Percentiles rank a stretch among this genome's conserved stretches.
Conservation (phyloP, 2,888 invertebrate species). For the Caenorhabditis doughertyi region DNA sequence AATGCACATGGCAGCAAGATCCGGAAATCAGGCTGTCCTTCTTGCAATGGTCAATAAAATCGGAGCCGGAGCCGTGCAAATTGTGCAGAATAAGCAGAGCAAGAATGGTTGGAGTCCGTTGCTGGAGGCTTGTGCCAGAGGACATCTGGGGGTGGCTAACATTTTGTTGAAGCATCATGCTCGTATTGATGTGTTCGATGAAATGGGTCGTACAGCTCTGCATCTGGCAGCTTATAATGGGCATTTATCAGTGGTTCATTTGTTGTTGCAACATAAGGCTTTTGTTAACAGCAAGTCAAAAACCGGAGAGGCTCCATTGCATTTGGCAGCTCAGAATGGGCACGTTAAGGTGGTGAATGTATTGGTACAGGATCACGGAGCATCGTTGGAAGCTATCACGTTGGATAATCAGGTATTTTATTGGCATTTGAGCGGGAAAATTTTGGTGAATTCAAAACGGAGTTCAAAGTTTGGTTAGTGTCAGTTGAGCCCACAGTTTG, state of each 20-base stretch:
- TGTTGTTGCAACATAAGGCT: constrained; percentile 93
- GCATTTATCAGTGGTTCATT: constrained; percentile 87
- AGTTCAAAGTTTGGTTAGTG: too few relatives aligned
- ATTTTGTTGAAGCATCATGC: constrained; percentile 91
- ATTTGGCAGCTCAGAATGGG: constrained; percentile 94
- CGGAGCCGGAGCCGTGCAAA: constrained; percentile 92
- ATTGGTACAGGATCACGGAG: constrained; percentile 95
- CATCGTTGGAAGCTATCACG: constrained; percentile 92
- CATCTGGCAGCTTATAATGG: constrained; percentile 94
- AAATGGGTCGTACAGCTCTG: constrained; percentile 92
- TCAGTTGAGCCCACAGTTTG: too few relatives aligned
- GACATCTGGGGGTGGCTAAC: constrained; percentile 93
- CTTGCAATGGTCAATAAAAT: constrained; percentile 95
- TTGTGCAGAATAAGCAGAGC: constrained; percentile 94
- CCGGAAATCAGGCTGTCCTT: constrained; percentile 93
- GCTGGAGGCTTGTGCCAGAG: constrained; percentile 95
- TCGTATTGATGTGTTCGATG: constrained; percentile 98
- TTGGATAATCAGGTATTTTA: constrained; percentile 89
- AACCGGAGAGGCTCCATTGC: constrained; percentile 96
- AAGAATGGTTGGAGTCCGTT: constrained; percentile 95
- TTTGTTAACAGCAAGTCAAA: constrained; percentile 99
- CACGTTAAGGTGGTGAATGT: constrained; percentile 88
- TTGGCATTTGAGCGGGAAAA: not conserved
- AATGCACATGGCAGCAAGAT: constrained; percentile 94
- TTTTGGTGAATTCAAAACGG: not conserved